Percentiles rank a stretch among this genome's conserved stretches.
phyloP scores from a whole-genome alignment of 2,888 invertebrate genomes.

The Tetheella fluctuosa region DNA sequence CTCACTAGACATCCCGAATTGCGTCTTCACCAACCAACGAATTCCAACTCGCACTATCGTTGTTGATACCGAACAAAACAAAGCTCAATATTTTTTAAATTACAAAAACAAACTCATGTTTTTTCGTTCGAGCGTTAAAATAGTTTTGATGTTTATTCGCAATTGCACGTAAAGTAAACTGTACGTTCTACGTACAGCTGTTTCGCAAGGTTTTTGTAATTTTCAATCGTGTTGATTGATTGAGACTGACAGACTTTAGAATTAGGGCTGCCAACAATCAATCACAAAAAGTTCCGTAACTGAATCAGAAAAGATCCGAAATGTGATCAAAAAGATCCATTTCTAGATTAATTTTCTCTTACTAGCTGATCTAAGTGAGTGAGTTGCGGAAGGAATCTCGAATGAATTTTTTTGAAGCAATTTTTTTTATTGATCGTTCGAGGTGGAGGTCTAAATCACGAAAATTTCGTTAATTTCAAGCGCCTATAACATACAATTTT shows the following conservation, averaged over 20 bases:
- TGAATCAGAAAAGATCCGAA: too few species aligned
- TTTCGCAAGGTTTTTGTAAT: conserved; percentile 33
- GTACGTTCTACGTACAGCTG: conserved; percentile 29
- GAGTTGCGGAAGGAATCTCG: too few species aligned
- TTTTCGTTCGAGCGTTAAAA: conserved; percentile 18
- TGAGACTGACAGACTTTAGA: not conserved
- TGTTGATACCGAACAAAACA: conserved; percentile 1
- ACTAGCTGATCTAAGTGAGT: too few species aligned
- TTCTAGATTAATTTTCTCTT: too few species aligned
- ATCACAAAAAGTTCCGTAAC: too few species aligned
- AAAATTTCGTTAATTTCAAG: too few species aligned
- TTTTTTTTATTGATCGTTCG: too few species aligned
- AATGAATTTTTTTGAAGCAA: too few species aligned
- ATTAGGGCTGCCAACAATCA: not conserved
- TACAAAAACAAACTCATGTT: conserved; percentile 3
- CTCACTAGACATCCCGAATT: conserved; percentile 55
- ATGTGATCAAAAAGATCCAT: too few species aligned
- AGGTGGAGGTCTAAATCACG: too few species aligned
- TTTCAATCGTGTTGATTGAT: conserved; percentile 15
- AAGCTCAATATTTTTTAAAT: not conserved
- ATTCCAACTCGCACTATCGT: conserved; percentile 16
- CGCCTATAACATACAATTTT: too few species aligned
- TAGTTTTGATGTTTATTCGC: conserved; percentile 24
- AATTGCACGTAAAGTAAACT: not conserved
- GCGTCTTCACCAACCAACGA: conserved; percentile 26